Percentiles rank a stretch among this genome's conserved stretches.
Evolutionary conservation across 2,797 vertebrate species (phyloP).

Genomic region (Lycodopsis pacificus): DNA sequence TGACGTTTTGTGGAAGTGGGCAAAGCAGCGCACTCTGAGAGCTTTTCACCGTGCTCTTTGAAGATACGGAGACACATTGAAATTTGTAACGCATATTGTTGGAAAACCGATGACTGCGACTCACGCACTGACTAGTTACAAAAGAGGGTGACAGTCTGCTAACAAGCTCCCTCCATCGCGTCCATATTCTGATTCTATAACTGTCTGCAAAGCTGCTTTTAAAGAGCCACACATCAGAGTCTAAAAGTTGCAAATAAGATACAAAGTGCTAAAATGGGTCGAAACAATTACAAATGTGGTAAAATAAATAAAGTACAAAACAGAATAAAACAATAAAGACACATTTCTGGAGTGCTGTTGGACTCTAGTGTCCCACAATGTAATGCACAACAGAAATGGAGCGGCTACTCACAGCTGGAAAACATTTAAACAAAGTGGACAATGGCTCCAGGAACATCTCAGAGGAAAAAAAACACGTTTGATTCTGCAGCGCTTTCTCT

Average conservation of each 20-base stretch:
- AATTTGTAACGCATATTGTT: constrained; percentile 38
- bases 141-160: constrained; percentile 4
- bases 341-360: constrained; percentile 10
- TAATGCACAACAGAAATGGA: constrained; percentile 26
- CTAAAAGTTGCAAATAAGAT: neutral
- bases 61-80: constrained; percentile 53
- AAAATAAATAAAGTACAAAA: neutral
- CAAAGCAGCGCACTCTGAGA: constrained; percentile 38
- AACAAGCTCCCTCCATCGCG: constrained; percentile 1
- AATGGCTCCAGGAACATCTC: constrained; percentile 43
- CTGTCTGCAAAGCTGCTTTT: constrained; percentile 8
- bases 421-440: constrained; percentile 45
- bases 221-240: neutral
- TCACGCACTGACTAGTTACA: constrained; percentile 5
- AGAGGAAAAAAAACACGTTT: neutral
- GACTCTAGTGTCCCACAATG: constrained; percentile 29
- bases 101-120: constrained; percentile 29
- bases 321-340: constrained; percentile 19
- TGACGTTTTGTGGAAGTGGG: constrained; percentile 66
- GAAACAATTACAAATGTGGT: constrained; percentile 3
- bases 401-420: constrained; percentile 62
- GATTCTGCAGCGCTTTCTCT: constrained; percentile 13
- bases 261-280: constrained; percentile 9
- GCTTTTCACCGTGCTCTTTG: constrained; percentile 61
- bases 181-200: constrained; percentile 1